Evolutionary conservation across 2,113 vertebrate genomes (phyloP).

Genomic region (Xenopus laevis): DNA sequence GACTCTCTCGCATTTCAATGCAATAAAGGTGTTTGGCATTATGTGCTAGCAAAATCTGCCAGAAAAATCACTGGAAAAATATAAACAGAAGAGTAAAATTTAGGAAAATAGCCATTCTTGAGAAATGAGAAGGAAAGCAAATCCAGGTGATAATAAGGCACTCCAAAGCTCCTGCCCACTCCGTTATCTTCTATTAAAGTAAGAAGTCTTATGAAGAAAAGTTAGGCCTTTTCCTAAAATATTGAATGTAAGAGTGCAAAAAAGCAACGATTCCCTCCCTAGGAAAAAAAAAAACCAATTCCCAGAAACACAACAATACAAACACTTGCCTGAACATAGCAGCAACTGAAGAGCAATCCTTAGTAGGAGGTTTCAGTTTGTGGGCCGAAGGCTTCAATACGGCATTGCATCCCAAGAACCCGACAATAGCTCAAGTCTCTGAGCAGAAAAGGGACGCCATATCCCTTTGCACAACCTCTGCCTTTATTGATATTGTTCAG

Average conservation of each 20-base stretch:
- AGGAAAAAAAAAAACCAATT: not conserved
- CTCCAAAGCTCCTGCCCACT: conserved; percentile 30
- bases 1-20: conserved; percentile 1
- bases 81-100: too few species aligned
- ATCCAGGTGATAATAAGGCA: conserved; percentile 28
- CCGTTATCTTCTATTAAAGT: too few species aligned
- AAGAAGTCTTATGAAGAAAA: too few species aligned
- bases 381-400: conserved; percentile 27
- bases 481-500: not conserved
- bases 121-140: conserved; percentile 29
- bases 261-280: not conserved
- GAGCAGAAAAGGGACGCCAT: not conserved
- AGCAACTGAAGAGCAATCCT: conserved; percentile 26
- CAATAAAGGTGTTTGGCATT: conserved; percentile 23
- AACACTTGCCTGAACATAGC: conserved; percentile 25
- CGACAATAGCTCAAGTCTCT: not conserved
- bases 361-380: conserved; percentile 13
- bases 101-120: not conserved
- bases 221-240: too few species aligned
- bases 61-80: too few species aligned
- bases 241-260: too few species aligned
- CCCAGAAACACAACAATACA: not conserved
- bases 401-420: not conserved
- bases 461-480: not conserved
- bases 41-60: conserved; percentile 1